A percentile compares a stretch with the other conserved stretches of the same genome.
Conservation (phyloP, 2,888 invertebrate species). For the Xestobium rufovillosum region DNA sequence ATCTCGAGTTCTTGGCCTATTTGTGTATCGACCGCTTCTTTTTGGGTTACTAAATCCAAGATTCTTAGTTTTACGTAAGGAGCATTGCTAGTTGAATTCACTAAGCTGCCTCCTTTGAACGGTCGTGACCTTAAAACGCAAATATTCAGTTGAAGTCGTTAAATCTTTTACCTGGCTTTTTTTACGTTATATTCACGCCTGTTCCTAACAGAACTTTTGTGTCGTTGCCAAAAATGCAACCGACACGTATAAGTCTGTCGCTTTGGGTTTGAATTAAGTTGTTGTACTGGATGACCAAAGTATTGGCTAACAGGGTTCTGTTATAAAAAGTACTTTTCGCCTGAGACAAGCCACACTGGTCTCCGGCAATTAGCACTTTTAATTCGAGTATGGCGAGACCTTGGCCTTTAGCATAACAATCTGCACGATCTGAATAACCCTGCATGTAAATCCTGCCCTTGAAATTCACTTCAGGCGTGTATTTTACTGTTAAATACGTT, state of each 20-base stretch:
- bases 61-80: slow-evolving; percentile 52
- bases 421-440: slow-evolving; percentile 58
- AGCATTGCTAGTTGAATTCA: slow-evolving; percentile 39
- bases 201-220: slow-evolving; percentile 50
- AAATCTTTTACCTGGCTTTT: slow-evolving; percentile 21
- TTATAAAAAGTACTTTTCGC: slow-evolving; percentile 46
- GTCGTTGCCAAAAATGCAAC: slow-evolving; percentile 58
- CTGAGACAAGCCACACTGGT: slow-evolving; percentile 52
- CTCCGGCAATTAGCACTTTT: slow-evolving; percentile 50
- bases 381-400: slow-evolving; percentile 48
- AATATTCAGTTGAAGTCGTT: not conserved
- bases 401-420: slow-evolving; percentile 57
- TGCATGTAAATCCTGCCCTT: slow-evolving; percentile 73
- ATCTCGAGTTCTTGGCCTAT: slow-evolving; percentile 61
- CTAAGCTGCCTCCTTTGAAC: slow-evolving; percentile 44
- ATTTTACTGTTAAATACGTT: slow-evolving; percentile 60
- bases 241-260: slow-evolving; percentile 72
- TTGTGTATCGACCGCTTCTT: slow-evolving; percentile 56
- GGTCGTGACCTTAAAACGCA: slow-evolving; percentile 37
- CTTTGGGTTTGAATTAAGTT: slow-evolving; percentile 77
- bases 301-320: slow-evolving; percentile 67
- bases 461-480: slow-evolving; percentile 54
- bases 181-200: slow-evolving; percentile 52
- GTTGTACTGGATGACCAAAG: slow-evolving; percentile 77
- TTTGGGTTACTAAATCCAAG: slow-evolving; percentile 49